Base-by-base conservation (phyloP, 2,797 vertebrate genomes). In the Rhodeus uyekii region DNA sequence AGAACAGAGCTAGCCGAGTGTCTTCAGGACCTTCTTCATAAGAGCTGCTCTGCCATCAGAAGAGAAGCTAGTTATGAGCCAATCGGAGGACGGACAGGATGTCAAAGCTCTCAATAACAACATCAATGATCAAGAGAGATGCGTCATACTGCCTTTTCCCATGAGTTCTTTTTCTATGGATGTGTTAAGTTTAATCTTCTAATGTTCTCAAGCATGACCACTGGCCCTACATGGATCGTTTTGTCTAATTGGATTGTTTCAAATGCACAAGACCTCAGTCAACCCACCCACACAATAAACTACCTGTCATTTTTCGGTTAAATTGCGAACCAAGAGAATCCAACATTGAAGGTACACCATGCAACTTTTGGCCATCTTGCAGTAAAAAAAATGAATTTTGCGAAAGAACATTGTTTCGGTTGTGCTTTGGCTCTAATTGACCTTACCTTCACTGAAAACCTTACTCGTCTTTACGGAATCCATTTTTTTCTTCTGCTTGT, bases 111-210 rank as follows among this genome's bases (percentile, higher is more conserved):
- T 24, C 2, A 16, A 38, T 60, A 39, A 58, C 12, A 32, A 63
- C 12, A 24, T 16, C 68, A 65, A 79, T 34, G 55, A 53, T 48
- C 32, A 34, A 50, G 72, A 74, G 61, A 72, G n/a, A n/a, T 55
- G 44, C 39, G 22, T 63, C 44, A 14, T 64, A 50, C 76, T 72
- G 27, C 46, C 34, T 60, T 79, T 78, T 78, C 24, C 68, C 50
- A 78, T 74, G 46, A 74, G 9, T 60, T 80, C 50, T 83, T 79
- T 38, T 14, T 83, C 60, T 67, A 39, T 36, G 68, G 60, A 60
- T 24, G 61, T 65, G 58, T 55, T 9, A 4, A 65, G 67, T 71
- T 80, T 71, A 71, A 80, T 60, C 78, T 71, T 71, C 67, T 69
- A 19, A 80, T 36, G 53, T 19, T 36, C 72, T 80, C 53, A 71